Base-by-base conservation (phyloP, 2,888 invertebrate genomes). In the Argyra leucocephala region DNA sequence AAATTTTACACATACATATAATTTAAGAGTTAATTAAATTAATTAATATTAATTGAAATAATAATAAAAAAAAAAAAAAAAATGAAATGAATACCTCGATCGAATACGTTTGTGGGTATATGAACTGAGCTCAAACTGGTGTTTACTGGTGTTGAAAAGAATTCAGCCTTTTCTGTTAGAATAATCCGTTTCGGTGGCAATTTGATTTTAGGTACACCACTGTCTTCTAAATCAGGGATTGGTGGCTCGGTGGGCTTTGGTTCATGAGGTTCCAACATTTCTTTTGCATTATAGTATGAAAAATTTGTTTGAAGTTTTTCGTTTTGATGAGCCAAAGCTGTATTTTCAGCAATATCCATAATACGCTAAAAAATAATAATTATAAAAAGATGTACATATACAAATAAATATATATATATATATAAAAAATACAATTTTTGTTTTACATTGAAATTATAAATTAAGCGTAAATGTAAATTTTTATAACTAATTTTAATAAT, bases 41-140 rank as follows among this genome's bases (percentile, higher is more conserved):
- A 58, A 22, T 3, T 7, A 22, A 21, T 58, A 58, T 22, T 21
- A 6, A 58, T 21, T 58, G 21, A 2, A 21, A 58, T 7, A 58
- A 58, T 58, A 58, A 21, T 58, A 21, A 60, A 62, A 65, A 68
- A 64, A 62, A 10, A 21, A 61, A 63, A 63, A 18, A 62, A 57
- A 31, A 36, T 48, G 58, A 48, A 37, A 64, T 70, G 78, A 82
- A 81, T 81, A 89, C 89, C 89, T 85, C 90, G 85, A 75, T 94
- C 93, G 79, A 90, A 96, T 66, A 97, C 95, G 80, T 96, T 96
- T 68, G 95, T 95, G 37, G 97, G 96, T 62, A 97, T 93, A 78
- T 96, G 96, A 59, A 96, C 93, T 69, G 94, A 91, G 75, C 93
- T 93, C 76, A 88, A 84, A 75, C 86, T 89, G 58, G 85, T 85